A percentile compares a stretch with the other conserved stretches of the same genome.
phyloP scores from a whole-genome alignment of 2,797 vertebrate genomes.

The Trichosurus vulpecula region DNA sequence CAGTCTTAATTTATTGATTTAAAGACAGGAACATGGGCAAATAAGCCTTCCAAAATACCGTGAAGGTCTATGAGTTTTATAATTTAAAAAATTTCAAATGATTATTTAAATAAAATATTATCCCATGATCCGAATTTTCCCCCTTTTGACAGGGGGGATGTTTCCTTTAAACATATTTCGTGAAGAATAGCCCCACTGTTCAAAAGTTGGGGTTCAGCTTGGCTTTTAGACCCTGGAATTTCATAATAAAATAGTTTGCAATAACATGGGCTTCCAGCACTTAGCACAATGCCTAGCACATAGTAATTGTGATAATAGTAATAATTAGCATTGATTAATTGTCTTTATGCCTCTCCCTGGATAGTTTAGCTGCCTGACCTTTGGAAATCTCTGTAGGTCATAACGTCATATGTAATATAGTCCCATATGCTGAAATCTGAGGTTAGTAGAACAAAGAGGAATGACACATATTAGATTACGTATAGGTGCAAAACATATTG shows the following conservation, averaged over 20 bases:
- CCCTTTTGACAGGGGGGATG: not conserved
- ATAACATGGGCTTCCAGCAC: not conserved
- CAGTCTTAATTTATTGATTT: not conserved
- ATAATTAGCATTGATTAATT: not conserved
- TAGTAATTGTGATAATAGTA: too few relatives aligned
- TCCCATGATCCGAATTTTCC: not conserved
- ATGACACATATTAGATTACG: not conserved
- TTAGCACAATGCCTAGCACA: not conserved
- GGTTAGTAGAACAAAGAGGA: not conserved
- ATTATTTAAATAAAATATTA: not conserved
- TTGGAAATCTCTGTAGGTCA: not conserved
- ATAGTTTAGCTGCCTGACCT: not conserved
- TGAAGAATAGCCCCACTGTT: constrained; percentile 10
- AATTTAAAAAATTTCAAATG: constrained; percentile 25
- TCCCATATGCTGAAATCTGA: not conserved
- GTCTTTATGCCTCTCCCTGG: not conserved
- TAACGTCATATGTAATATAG: not conserved
- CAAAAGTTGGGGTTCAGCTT: not conserved
- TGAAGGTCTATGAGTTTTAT: not conserved
- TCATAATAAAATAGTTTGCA: not conserved
- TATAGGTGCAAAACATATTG: not conserved
- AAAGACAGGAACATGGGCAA: not conserved
- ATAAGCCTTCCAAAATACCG: not conserved
- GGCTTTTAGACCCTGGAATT: not conserved
- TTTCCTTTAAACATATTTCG: not conserved